Conservation (phyloP, 2,113 vertebrate genomes). For the Leptodactylus fuscus region DNA sequence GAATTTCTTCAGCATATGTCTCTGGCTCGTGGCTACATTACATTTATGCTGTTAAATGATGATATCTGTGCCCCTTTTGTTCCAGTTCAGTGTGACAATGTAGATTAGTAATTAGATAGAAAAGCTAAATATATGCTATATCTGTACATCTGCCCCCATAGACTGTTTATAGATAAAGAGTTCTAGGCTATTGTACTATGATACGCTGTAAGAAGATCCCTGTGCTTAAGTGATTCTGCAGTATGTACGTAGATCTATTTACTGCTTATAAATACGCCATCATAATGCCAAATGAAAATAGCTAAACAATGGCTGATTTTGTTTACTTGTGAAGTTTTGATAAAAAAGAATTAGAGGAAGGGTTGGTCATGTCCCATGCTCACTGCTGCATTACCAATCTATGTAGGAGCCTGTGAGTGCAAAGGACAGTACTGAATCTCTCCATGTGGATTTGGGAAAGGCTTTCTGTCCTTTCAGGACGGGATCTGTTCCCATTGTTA, state of each 20-base stretch:
- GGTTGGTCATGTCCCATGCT: too few relatives aligned
- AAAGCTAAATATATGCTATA: constrained; percentile 48
- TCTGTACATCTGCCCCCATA: constrained; percentile 44
- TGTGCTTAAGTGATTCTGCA: neutral
- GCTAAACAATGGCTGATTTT: neutral
- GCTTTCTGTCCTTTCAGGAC: too few relatives aligned
- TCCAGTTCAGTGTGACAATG: constrained; percentile 33
- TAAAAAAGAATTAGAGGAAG: too few relatives aligned
- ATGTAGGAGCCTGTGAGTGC: too few relatives aligned
- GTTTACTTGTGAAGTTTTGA: neutral
- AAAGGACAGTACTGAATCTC: too few relatives aligned
- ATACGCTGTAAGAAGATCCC: neutral
- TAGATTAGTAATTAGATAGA: constrained; percentile 49
- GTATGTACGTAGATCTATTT: neutral
- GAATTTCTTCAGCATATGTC: neutral
- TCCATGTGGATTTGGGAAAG: too few relatives aligned
- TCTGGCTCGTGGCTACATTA: neutral
- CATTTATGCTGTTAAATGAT: neutral
- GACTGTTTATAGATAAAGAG: constrained; percentile 47
- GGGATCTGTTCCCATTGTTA: too few relatives aligned
- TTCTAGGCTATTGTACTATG: neutral
- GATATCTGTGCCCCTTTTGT: constrained; percentile 11
- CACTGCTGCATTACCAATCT: too few relatives aligned
- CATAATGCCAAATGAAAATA: neutral
- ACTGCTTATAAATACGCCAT: neutral